A percentile compares a stretch with the other conserved stretches of the same genome.
These are phyloP conservation scores for Choloepus hoffmanni DNA, from an alignment of 2,113 vertebrate species.

Conservation along the genomic window DNA sequence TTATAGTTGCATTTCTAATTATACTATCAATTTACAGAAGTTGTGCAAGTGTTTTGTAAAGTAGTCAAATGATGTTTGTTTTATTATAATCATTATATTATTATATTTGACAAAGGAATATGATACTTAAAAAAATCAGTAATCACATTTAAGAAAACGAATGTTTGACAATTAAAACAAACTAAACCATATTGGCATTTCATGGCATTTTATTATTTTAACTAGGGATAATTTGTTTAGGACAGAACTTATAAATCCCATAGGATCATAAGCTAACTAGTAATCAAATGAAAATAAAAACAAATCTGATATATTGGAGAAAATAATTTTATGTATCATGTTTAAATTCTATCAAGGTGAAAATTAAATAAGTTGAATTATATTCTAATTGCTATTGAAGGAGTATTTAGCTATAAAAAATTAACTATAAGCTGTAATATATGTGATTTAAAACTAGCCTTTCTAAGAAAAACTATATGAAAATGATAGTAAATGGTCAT, in stretches of 20 bases:
- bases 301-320: neutral
- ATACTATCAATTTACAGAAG: neutral
- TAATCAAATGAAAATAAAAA: neutral
- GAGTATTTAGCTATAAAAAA: neutral
- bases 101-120: neutral
- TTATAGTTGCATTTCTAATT: neutral
- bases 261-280: neutral
- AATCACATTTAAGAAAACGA: neutral
- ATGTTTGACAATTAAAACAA: constrained; percentile 10
- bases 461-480: neutral
- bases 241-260: neutral
- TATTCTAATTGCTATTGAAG: neutral
- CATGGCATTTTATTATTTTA: neutral
- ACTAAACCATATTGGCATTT: neutral
- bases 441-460: neutral
- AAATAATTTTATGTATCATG: neutral
- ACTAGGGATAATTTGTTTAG: neutral
- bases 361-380: neutral
- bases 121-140: neutral
- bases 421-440: neutral
- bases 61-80: neutral
- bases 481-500: neutral
- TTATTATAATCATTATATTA: neutral
- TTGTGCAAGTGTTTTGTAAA: neutral
- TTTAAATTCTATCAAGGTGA: neutral